phyloP scores from a whole-genome alignment of 2,888 invertebrate genomes.

The Nezara viridula region DNA sequence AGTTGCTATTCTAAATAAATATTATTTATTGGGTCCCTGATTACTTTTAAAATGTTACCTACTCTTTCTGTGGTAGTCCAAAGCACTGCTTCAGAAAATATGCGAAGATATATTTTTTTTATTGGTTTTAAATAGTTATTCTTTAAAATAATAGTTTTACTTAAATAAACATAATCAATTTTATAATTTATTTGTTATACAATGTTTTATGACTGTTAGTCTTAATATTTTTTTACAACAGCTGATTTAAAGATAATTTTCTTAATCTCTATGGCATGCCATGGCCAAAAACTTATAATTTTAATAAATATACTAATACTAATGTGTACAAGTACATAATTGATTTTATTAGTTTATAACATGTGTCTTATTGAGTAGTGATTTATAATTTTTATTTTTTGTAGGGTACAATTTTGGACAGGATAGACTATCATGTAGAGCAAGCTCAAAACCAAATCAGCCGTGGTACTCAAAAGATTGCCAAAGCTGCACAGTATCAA shows the following conservation, averaged over 20 bases:
- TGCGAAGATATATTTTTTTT: too few species aligned
- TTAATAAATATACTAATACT: background rate
- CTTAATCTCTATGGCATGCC: background rate
- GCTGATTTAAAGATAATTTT: background rate
- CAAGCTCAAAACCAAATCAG: slow-evolving; percentile 91
- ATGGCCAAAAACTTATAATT: background rate
- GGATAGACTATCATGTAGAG: slow-evolving; percentile 98
- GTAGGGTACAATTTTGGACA: slow-evolving; percentile 92
- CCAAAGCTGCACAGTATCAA: slow-evolving; percentile 94
- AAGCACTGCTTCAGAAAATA: too few species aligned
- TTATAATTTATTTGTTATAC: too few species aligned
- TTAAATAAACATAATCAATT: too few species aligned
- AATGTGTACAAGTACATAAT: background rate
- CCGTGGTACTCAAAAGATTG: slow-evolving; percentile 90
- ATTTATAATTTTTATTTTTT: slow-evolving; percentile 58
- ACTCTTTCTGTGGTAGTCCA: too few species aligned
- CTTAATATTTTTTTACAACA: background rate
- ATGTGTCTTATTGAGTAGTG: background rate
- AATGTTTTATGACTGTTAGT: too few species aligned
- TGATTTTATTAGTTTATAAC: background rate
- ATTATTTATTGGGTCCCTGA: too few species aligned
- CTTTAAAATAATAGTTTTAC: too few species aligned
- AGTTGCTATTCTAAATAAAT: too few species aligned
- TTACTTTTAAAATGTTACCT: too few species aligned
- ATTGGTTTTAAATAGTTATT: too few species aligned